Evolutionary conservation across 2,888 invertebrate species (phyloP).

Genomic region (Leptinotarsa rubiginosa): DNA sequence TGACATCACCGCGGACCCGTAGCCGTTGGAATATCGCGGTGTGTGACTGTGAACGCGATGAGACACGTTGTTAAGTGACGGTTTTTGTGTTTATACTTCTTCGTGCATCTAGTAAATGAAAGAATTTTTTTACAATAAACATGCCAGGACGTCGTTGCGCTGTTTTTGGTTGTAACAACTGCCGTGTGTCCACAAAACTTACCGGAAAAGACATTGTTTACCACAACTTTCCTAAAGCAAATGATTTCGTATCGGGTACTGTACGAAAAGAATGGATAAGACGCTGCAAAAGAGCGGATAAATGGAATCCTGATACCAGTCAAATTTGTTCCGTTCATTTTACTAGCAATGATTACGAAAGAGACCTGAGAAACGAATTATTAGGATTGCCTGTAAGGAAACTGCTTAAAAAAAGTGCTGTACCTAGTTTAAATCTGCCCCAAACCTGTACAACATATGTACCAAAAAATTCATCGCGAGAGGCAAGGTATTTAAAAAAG

Average conservation of each 20-base stretch:
- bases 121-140: too few relatives aligned
- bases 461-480: not conserved
- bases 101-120: too few relatives aligned
- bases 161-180: not conserved
- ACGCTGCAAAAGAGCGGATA: not conserved
- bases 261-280: not conserved
- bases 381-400: not conserved
- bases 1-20: too few relatives aligned
- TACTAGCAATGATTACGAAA: not conserved
- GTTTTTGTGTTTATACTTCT: too few relatives aligned
- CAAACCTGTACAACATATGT: not conserved
- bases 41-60: too few relatives aligned
- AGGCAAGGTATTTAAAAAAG: slow-evolving; percentile 1
- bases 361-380: not conserved
- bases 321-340: slow-evolving; percentile 2
- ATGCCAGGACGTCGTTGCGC: too few relatives aligned
- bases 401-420: not conserved
- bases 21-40: too few relatives aligned
- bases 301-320: not conserved
- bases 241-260: not conserved
- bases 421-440: not conserved
- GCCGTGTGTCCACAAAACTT: not conserved
- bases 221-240: not conserved
- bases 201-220: slow-evolving; percentile 1
- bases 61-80: too few relatives aligned